Evolutionary conservation across 2,888 invertebrate genomes (phyloP).

Genomic region (Eilema griseolum): DNA sequence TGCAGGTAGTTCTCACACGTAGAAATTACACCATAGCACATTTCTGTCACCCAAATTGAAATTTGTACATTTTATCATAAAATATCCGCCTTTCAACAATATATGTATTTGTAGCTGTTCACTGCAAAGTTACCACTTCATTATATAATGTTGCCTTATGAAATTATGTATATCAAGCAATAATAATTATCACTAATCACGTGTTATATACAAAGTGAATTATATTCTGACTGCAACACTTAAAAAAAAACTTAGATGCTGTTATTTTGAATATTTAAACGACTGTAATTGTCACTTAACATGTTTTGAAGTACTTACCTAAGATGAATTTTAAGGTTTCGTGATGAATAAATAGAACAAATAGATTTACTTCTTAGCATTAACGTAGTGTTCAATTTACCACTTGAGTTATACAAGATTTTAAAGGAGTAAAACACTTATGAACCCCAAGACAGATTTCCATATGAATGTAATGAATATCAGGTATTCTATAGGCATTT

Average conservation of each 20-base stretch:
- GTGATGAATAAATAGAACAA: slow-evolving; percentile 33
- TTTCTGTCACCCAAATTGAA: not conserved
- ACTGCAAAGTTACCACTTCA: no score
- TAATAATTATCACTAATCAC: not conserved
- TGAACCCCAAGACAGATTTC: slow-evolving; percentile 21
- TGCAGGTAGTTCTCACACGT: not conserved
- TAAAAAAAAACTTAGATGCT: not conserved
- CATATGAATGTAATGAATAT: not conserved
- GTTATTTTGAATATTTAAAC: not conserved
- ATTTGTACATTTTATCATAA: not conserved
- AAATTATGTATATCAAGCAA: not conserved
- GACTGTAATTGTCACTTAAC: not conserved
- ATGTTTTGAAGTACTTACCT: not conserved
- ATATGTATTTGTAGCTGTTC: not conserved
- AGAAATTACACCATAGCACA: not conserved
- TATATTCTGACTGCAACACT: not conserved
- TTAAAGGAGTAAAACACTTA: slow-evolving; percentile 13
- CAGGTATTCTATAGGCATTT: not conserved
- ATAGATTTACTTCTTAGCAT: slow-evolving; percentile 27
- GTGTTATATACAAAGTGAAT: not conserved
- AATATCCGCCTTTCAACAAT: not conserved
- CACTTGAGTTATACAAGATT: slow-evolving; percentile 15
- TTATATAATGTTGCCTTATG: not conserved
- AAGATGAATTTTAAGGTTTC: slow-evolving; percentile 17
- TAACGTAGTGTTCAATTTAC: not conserved